Base-by-base conservation (phyloP, 2,113 vertebrate species). In the Thinocorus orbignyianus region DNA sequence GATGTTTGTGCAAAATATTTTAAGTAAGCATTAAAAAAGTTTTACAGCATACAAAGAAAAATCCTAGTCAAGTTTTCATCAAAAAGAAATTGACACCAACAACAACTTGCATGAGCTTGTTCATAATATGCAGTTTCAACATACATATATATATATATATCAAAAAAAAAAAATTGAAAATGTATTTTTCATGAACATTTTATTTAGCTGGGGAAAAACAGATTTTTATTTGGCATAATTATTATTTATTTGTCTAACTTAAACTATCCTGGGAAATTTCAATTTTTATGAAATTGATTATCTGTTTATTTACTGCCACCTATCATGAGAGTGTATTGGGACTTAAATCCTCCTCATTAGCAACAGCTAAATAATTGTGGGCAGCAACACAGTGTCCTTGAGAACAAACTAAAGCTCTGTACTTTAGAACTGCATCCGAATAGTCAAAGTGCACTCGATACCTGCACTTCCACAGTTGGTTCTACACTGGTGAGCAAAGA, bases 1-100 rank as follows among this genome's bases (percentile, higher is more conserved):
- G 89, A 52, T 83, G 33, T 74, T 92, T 92, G 69, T 90, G 78
- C 55, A 79, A 91, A 58, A 26, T 88, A 81, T 78, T 79, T 95
- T 71, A 87, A 83, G 44, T 6, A 72, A 90, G 37, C 51, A 74
- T 93, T 92, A 22, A 88, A 93, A 57, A 78, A 54, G 19, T 77
- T 81, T 77, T 92, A 66, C 44, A 62, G 55, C 54, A 30, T 81
- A 51, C 41, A 73, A 88, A 86, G 57, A 62, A 88, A 93, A 80
- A 23, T 26, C 5, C 19, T 83, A 78, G 51, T 93, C 64, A 83
- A 83, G 46, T 94, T 86, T 81, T 94, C 66, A 46, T 92, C 79
- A 33, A 65, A 85, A 83, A 51, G 31, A 82, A 83, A 37, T 25
- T 22, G 9, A 89, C 11, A 19, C 35, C 42, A 44, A 4, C 7